A percentile compares a stretch with the other conserved stretches of the same genome.
phyloP scores from a whole-genome alignment of 2,113 vertebrate genomes.

The Romanogobio albipinnatus region DNA sequence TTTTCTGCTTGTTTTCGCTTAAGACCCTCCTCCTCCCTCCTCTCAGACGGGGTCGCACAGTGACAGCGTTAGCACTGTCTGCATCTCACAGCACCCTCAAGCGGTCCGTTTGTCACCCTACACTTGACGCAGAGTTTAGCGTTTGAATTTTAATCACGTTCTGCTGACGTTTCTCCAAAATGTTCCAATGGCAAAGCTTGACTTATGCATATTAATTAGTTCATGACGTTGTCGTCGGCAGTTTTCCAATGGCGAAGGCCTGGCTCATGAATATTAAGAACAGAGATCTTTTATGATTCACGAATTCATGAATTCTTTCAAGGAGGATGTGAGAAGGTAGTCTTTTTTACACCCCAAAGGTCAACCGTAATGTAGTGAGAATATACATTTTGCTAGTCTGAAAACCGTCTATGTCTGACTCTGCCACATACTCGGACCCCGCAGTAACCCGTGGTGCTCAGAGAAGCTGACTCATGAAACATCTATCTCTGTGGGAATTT shows the following conservation, averaged over 20 bases:
- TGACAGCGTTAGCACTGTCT: constrained; percentile 48
- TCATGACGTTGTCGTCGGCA: background rate
- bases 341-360: background rate
- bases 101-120: constrained; percentile 47
- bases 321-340: background rate
- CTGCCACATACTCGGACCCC: background rate
- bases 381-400: background rate
- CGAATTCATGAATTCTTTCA: background rate
- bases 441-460: background rate
- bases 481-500: background rate
- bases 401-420: background rate
- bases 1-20: constrained; percentile 62
- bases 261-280: background rate
- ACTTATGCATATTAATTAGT: constrained; percentile 1
- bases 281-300: background rate
- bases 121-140: constrained; percentile 43
- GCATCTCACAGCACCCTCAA: constrained; percentile 62
- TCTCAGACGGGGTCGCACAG: constrained; percentile 37
- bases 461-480: background rate
- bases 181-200: background rate
- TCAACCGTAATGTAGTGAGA: background rate
- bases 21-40: constrained; percentile 51
- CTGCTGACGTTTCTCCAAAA: background rate
- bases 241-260: background rate
- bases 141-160: constrained; percentile 21